Conservation (phyloP, 2,797 vertebrate genomes). For the Enteromius fasciolatus region DNA sequence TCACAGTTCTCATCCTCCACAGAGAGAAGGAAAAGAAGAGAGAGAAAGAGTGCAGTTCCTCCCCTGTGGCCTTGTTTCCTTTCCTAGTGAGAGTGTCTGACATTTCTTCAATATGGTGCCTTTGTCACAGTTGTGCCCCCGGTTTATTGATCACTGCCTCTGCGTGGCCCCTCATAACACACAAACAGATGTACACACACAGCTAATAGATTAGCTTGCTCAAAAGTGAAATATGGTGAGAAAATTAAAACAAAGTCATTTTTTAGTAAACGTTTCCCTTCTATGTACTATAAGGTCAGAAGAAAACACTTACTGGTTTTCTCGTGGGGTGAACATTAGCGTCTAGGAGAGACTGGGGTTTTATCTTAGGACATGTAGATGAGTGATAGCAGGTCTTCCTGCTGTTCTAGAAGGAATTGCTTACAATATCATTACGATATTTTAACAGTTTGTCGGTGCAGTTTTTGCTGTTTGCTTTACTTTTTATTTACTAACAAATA, state of each 20-base stretch:
- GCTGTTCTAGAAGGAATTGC: not conserved
- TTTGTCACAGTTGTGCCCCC: constrained; percentile 42
- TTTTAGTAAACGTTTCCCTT: not conserved
- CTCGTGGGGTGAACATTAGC: not conserved
- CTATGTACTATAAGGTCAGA: not conserved
- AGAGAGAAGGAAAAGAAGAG: constrained; percentile 21
- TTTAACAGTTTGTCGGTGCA: not conserved
- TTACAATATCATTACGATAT: not conserved
- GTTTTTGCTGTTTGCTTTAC: not conserved
- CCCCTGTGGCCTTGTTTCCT: constrained; percentile 21
- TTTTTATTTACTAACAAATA: not conserved
- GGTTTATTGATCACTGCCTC: constrained; percentile 49
- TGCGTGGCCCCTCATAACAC: constrained; percentile 26
- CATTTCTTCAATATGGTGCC: constrained; percentile 37
- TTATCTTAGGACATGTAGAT: not conserved
- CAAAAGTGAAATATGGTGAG: not conserved
- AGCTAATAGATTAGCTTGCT: not conserved
- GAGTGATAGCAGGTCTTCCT: not conserved
- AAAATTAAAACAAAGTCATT: not conserved
- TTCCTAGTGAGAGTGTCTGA: constrained; percentile 37
- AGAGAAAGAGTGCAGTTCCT: constrained; percentile 18
- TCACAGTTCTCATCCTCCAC: constrained; percentile 51
- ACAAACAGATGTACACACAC: constrained; percentile 18
- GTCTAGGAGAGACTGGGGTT: not conserved
- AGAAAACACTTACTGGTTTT: not conserved